Evolutionary conservation across 2,113 vertebrate genomes (phyloP).

Genomic region (Leptosomus discolor): DNA sequence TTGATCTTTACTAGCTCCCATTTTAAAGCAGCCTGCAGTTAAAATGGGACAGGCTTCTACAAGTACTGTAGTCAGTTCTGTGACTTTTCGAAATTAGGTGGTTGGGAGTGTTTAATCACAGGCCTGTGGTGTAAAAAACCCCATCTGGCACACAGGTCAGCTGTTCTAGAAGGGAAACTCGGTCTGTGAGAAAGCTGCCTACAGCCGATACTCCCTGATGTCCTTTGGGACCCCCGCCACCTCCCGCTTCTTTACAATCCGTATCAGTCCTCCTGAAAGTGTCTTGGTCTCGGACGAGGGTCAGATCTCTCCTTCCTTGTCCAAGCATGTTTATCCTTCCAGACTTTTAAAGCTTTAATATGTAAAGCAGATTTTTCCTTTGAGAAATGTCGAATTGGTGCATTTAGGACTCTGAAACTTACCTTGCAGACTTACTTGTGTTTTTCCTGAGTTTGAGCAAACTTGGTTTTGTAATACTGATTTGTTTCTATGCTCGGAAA

Average conservation of each 20-base stretch:
- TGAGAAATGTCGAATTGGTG: background rate
- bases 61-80: background rate
- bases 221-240: background rate
- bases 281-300: background rate
- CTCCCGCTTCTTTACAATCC: background rate
- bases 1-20: background rate
- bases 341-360: background rate
- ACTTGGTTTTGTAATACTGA: background rate
- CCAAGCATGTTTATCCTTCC: background rate
- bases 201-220: fast-evolving
- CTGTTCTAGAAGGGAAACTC: background rate
- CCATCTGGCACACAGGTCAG: background rate
- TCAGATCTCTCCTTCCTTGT: background rate
- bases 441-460: background rate
- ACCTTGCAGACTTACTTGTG: background rate
- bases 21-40: background rate
- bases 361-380: background rate
- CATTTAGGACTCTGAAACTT: background rate
- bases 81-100: background rate
- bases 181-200: background rate
- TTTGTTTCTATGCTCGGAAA: background rate
- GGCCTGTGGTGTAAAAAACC: background rate
- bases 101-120: background rate
- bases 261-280: background rate
- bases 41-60: background rate